These are phyloP conservation scores for Heliornis fulica DNA, from an alignment of 2,113 vertebrate species.

Conservation along the genomic window DNA sequence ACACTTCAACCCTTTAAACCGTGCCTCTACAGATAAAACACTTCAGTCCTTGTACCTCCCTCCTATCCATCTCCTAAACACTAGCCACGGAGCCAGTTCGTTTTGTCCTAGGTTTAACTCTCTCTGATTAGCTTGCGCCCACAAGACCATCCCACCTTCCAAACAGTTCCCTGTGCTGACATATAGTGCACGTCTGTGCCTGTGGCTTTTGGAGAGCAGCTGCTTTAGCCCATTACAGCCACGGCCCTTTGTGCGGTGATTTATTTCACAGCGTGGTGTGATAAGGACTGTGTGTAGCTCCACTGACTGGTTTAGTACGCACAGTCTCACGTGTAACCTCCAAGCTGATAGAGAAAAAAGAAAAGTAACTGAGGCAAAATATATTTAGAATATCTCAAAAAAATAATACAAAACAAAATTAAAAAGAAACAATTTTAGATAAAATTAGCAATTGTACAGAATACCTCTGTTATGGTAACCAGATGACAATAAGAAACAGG, in stretches of 20 bases:
- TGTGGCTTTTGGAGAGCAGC: neutral
- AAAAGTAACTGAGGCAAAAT: neutral
- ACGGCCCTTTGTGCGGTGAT: neutral
- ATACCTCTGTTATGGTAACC: neutral
- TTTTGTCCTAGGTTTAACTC: neutral
- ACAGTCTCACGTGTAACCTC: neutral
- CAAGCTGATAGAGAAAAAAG: neutral
- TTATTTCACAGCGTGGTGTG: neutral
- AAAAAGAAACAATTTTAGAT: neutral
- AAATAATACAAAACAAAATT: neutral
- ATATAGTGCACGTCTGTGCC: neutral
- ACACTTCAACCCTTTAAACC: neutral
- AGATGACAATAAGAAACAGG: conserved; percentile 23
- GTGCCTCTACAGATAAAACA: neutral
- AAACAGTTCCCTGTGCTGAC: neutral
- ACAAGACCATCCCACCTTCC: neutral
- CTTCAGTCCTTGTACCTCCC: neutral
- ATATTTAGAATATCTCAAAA: neutral
- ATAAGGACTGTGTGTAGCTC: neutral
- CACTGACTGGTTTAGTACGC: neutral
- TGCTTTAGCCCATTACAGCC: neutral
- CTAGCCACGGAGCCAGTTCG: neutral
- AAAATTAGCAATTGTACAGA: neutral
- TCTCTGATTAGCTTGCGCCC: neutral
- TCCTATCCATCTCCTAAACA: neutral